These are phyloP conservation scores for Pristionchus mayeri DNA, from an alignment of 2,888 invertebrate species.

Conservation along the genomic window DNA sequence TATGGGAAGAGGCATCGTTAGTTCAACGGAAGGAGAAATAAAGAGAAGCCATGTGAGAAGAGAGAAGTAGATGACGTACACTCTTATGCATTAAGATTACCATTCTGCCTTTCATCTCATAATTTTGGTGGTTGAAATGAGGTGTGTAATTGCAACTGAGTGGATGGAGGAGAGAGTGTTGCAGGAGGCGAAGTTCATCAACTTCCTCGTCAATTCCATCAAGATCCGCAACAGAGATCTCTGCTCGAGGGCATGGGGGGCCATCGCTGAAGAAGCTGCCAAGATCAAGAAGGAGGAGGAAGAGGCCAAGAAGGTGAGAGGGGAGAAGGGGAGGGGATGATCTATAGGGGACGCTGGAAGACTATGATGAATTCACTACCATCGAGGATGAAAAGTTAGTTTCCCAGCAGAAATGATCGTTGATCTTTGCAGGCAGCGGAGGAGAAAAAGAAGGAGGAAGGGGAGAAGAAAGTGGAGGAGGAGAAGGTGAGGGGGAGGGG, in stretches of 20 bases:
- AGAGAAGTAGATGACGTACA: neutral
- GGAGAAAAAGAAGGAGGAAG: slow-evolving; percentile 48
- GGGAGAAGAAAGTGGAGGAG: slow-evolving; percentile 30
- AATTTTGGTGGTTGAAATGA: no score
- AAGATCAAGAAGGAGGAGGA: slow-evolving; percentile 61
- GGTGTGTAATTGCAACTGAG: no score
- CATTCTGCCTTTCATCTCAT: no score
- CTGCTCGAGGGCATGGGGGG: slow-evolving; percentile 63
- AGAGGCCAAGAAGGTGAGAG: slow-evolving; percentile 30
- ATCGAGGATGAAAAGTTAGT: no score
- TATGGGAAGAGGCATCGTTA: slow-evolving; percentile 35
- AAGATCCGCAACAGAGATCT: slow-evolving; percentile 57
- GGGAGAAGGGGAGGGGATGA: no score
- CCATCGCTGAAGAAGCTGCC: slow-evolving; percentile 66
- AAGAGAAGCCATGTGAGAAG: neutral
- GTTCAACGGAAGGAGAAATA: slow-evolving; percentile 1
- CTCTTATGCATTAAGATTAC: no score
- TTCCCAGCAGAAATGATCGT: neutral
- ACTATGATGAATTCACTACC: neutral
- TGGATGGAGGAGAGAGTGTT: no score
- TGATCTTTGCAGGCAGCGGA: slow-evolving; percentile 52
- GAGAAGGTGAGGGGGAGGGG: slow-evolving; percentile 17
- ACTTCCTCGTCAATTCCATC: slow-evolving; percentile 69
- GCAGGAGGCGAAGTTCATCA: slow-evolving; percentile 73
- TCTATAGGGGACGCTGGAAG: neutral